phyloP scores from a whole-genome alignment of 2,888 invertebrate genomes.

The Liposcelis brunnea region DNA sequence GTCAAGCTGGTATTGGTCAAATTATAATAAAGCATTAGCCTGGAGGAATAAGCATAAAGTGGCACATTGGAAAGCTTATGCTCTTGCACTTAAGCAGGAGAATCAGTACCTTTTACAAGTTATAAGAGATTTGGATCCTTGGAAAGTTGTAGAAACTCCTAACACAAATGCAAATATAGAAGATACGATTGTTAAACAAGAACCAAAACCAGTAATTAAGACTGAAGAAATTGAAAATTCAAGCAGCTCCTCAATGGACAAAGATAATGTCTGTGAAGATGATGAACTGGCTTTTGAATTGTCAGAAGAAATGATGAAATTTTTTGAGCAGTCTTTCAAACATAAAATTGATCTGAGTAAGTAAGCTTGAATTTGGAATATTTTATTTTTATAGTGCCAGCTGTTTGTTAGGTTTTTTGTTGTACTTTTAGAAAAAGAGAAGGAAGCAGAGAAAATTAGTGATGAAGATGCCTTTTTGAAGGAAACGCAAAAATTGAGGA shows the following conservation, averaged over 20 bases:
- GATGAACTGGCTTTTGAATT: slow-evolving; percentile 35
- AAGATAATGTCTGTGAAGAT: slow-evolving; percentile 11
- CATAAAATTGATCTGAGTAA: slow-evolving; percentile 30
- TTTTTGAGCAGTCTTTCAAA: slow-evolving; percentile 39
- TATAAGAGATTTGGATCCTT: slow-evolving; percentile 31
- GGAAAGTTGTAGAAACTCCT: slow-evolving; percentile 22
- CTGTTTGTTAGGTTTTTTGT: no score
- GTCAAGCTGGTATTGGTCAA: slow-evolving; percentile 15
- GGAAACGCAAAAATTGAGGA: slow-evolving; percentile 21
- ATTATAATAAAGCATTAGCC: slow-evolving; percentile 14
- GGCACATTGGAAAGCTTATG: slow-evolving; percentile 42
- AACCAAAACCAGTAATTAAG: no score
- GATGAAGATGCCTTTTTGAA: slow-evolving; percentile 18
- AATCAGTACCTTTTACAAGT: slow-evolving; percentile 26
- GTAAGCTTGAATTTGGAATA: slow-evolving; percentile 18
- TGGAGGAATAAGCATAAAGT: slow-evolving; percentile 38
- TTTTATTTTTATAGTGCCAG: no score
- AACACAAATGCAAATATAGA: slow-evolving; percentile 18
- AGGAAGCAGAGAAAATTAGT: slow-evolving; percentile 13
- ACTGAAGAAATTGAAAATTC: no score
- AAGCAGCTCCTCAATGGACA: no score
- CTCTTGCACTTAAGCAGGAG: slow-evolving; percentile 37
- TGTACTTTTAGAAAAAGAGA: slow-evolving; percentile 18
- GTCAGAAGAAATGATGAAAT: slow-evolving; percentile 43
- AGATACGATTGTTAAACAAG: slow-evolving; percentile 10